Evolutionary conservation across 2,888 invertebrate genomes (phyloP).

Genomic region (Adelognathus sp.): DNA sequence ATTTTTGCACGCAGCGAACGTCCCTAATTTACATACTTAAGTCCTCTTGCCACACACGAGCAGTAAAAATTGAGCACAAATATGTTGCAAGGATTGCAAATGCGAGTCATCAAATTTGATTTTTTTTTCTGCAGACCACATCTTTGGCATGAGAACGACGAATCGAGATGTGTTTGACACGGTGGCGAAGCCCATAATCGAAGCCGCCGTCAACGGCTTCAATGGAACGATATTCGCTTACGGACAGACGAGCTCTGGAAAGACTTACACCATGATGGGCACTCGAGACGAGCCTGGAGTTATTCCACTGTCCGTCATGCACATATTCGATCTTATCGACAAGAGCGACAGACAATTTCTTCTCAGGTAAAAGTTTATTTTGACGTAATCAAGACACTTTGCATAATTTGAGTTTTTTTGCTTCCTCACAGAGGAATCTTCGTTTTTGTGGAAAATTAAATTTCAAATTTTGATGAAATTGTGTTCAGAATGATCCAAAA

Average conservation of each 20-base stretch:
- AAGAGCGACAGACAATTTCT: slow-evolving; percentile 88
- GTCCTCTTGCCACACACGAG: no score
- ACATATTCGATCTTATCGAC: slow-evolving; percentile 87
- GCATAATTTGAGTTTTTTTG: slow-evolving; percentile 23
- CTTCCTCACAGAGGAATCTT: not conserved
- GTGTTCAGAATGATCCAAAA: no score
- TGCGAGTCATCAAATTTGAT: no score
- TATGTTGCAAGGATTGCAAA: no score
- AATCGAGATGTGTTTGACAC: slow-evolving; percentile 86
- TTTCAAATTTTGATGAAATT: no score
- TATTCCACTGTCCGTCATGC: slow-evolving; percentile 87
- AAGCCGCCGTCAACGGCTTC: slow-evolving; percentile 88
- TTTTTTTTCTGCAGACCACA: slow-evolving; percentile 85
- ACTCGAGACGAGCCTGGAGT: slow-evolving; percentile 87
- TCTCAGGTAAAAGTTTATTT: slow-evolving; percentile 84
- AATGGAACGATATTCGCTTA: slow-evolving; percentile 96
- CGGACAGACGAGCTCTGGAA: slow-evolving; percentile 95
- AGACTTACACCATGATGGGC: slow-evolving; percentile 93
- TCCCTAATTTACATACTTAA: no score
- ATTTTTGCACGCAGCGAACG: no score
- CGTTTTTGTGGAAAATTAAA: no score
- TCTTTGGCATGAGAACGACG: slow-evolving; percentile 84
- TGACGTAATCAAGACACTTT: not conserved
- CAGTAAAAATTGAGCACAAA: no score
- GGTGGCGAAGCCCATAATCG: slow-evolving; percentile 88